Base-by-base conservation (phyloP, 2,797 vertebrate species). In the Eidolon dupreanum region DNA sequence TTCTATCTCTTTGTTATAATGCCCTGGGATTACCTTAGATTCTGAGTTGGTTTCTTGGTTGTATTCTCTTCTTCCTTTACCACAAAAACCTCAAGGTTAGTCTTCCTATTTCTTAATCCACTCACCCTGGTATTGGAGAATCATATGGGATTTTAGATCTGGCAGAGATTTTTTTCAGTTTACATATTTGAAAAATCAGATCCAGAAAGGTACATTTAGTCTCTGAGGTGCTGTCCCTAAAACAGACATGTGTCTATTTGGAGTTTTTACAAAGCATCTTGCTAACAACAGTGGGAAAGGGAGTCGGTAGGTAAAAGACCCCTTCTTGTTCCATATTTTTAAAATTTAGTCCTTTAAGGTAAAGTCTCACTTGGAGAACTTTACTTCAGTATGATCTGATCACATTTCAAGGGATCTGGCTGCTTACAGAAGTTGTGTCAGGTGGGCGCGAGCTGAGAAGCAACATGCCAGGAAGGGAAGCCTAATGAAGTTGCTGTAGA, bases 241-340 rank as follows among this genome's bases (percentile, higher is more conserved):
- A 94, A 86, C 20, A 93, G 68, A 79, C 31, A 28, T n/a, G 24
- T 53, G 51, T 90, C 36, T 20, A 11, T 70, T 93, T 78, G 43
- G 36, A 92, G 33, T 70, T 93, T 95, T 74, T 75, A 22, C 70
- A 93, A 88, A 93, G 31, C 61, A 31, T 78, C 86, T 95, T 43
- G 10, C 51, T 92, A 20, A 26, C 46, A 33, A 66, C 66, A 33
- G 10, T 6, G 10, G 66, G 49, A 51, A 74, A 38, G 41, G 6
- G 10, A 84, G 6, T 43, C 16, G 19, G 5, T 77, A 43, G 24
- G 12, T 61, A 79, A 79, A 70, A 89, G 82, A 90, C 24, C 11
- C 11, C 11, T 63, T 84, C 51, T 86, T 43, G 9, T 38, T 77
- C 33, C n/a, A 16, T 41, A 13, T 46, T 81, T 68, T 93, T 88